Evolutionary conservation across 2,113 vertebrate species (phyloP), one percentile per base, ranked within the genome.

Genomic region (Lamprologus tigripictilis): DNA sequence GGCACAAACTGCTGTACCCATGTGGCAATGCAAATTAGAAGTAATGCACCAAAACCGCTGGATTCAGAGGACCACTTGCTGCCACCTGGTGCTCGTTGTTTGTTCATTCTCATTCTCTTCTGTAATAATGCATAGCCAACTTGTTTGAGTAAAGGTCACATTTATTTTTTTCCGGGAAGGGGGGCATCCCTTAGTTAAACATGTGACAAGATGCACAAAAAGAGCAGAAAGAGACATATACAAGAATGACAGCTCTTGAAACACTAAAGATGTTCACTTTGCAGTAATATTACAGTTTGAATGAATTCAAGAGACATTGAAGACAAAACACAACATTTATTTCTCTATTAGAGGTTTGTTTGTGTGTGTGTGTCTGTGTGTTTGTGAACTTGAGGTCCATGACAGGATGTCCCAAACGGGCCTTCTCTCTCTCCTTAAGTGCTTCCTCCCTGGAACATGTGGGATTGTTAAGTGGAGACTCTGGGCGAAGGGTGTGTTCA

Each of bases 131-230:
- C 33, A 85, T 63, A 87, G 84, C 31, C 11, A n/a, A 85, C 58
- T 58, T 12, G 47, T 91, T 91, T 83, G 51, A 89, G 89, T 90
- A 89, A 94, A 95, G 78, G 78, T 91, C 83, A 91, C 85, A 71
- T 96, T 97, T 96, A 96, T 96, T 96, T 23, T 66, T 66, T 33
- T 19, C 16, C 5, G 8, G 73, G 14, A 79, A 79, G 1, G 73
- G 19, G 80, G 21, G 3, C 21, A 80, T 81, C 23, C 42, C 91
- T 63, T 14, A 51, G 86, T 88, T 88, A 16, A 90, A 89, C 73
- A 71, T 90, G 90, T 93, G 94, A 91, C 83, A 96, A 96, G 96
- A 96, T 82, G 47, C 88, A 94, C 17, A 31, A 76, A 88, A 89
- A 88, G 81, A 89, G 33, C 87, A 84, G 66, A 80, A 80, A 17